Conservation (phyloP, 2,888 invertebrate species). For the Ectemnius lituratus region DNA sequence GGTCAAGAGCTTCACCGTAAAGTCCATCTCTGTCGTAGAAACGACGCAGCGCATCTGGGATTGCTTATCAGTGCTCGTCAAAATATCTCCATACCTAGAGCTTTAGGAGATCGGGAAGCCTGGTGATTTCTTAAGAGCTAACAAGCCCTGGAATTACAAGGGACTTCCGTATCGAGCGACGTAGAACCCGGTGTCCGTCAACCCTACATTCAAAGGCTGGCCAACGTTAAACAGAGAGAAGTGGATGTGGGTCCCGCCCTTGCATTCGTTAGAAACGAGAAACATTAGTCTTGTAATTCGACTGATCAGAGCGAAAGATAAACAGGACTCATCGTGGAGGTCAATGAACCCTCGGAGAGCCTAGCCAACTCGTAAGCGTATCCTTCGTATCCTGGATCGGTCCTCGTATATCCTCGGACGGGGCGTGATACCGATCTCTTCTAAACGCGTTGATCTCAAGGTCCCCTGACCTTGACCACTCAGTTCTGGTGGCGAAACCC, state of each 20-base stretch:
- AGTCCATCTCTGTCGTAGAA: constrained; percentile 33
- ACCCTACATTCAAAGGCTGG: not conserved
- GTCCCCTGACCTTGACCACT: constrained; percentile 54
- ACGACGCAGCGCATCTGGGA: constrained; percentile 24
- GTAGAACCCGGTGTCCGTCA: constrained; percentile 1
- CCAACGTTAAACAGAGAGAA: not conserved
- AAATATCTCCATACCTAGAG: constrained; percentile 42
- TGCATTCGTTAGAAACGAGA: not conserved
- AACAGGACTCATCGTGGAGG: constrained; percentile 29
- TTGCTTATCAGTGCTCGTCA: constrained; percentile 41
- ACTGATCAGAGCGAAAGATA: constrained; percentile 33
- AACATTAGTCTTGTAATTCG: constrained; percentile 2
- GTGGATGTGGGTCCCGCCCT: not conserved
- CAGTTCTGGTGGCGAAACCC: constrained; percentile 35
- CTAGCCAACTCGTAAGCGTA: constrained; percentile 37
- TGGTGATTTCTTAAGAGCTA: constrained; percentile 33
- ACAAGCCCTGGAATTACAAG: constrained; percentile 15
- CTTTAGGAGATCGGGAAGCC: constrained; percentile 37
- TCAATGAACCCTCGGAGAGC: constrained; percentile 35
- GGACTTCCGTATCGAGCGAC: constrained; percentile 3
- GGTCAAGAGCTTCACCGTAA: constrained; percentile 46
- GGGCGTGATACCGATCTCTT: constrained; percentile 42
- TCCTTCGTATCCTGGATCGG: constrained; percentile 44
- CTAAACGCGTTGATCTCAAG: constrained; percentile 37
- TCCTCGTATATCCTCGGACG: constrained; percentile 39